phyloP scores from a whole-genome alignment of 1,140 invertebrate species.

The Amyelois transitella region DNA sequence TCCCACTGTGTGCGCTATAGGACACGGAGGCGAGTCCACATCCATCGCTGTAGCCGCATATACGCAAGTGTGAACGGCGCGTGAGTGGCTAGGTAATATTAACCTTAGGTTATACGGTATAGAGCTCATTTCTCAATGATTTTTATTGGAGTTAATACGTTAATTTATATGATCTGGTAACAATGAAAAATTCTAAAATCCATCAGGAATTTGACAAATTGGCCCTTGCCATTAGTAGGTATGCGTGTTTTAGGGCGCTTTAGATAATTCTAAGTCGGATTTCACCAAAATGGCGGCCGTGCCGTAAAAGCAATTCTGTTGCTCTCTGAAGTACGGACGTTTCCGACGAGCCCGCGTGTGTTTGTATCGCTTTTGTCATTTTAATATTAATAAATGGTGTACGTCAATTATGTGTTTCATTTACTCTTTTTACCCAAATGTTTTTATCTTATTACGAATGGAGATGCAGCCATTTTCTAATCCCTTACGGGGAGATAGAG shows the following conservation, averaged over 20 bases:
- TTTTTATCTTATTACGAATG: not conserved
- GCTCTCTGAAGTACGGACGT: not conserved
- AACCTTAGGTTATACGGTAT: not conserved
- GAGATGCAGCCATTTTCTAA: too few species aligned
- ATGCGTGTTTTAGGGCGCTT: not conserved
- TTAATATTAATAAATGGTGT: slow-evolving; percentile 49
- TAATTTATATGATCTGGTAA: not conserved
- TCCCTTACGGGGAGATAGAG: too few species aligned
- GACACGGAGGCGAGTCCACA: not conserved
- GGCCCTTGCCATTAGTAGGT: not conserved
- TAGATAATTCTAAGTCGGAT: not conserved
- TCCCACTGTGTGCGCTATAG: too few species aligned
- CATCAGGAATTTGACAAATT: not conserved
- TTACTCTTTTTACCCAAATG: slow-evolving; percentile 4
- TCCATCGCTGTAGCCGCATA: not conserved
- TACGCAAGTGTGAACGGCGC: not conserved
- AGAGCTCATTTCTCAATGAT: not conserved
- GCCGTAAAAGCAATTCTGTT: not conserved
- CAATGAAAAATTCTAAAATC: not conserved
- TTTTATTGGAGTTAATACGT: not conserved
- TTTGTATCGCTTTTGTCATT: slow-evolving; percentile 47
- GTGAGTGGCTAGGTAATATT: not conserved
- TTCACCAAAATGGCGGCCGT: not conserved
- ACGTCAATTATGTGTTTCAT: slow-evolving; percentile 36
- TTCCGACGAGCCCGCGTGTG: slow-evolving; percentile 20